Evolutionary conservation across 1,140 invertebrate species (phyloP).

Genomic region (Oreohelix idahoensis): DNA sequence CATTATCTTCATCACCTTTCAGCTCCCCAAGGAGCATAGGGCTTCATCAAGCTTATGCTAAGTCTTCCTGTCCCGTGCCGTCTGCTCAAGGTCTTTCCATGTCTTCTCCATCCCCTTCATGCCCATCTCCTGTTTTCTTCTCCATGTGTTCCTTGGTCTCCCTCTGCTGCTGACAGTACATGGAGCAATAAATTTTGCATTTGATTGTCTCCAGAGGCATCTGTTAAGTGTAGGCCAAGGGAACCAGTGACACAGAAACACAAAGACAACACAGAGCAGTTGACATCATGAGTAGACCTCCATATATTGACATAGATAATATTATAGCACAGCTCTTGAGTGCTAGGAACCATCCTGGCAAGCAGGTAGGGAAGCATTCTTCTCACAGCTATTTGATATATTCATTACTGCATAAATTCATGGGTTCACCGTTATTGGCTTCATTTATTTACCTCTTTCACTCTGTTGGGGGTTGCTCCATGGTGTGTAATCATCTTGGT

Average conservation of each 20-base stretch:
- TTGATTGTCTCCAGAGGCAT: neutral
- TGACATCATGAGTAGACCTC: slow-evolving; percentile 38
- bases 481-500: neutral
- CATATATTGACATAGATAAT: slow-evolving; percentile 66
- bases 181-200: neutral
- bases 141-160: too few species aligned
- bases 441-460: neutral
- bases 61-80: too few species aligned
- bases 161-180: too few species aligned
- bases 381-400: too few species aligned
- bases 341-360: slow-evolving; percentile 64
- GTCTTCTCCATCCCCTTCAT: too few species aligned
- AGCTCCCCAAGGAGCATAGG: too few species aligned
- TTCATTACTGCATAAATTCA: too few species aligned
- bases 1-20: too few species aligned
- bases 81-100: too few species aligned
- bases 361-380: slow-evolving; percentile 59
- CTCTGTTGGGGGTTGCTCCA: neutral
- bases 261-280: neutral
- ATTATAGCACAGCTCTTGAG: slow-evolving; percentile 69
- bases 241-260: neutral
- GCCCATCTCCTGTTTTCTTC: too few species aligned
- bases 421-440: too few species aligned
- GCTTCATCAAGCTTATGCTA: too few species aligned
- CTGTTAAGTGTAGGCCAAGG: neutral